Percentiles rank a stretch among this genome's conserved stretches.
Conservation (phyloP, 2,888 invertebrate genomes). For the Caenorhabditis sp. region DNA sequence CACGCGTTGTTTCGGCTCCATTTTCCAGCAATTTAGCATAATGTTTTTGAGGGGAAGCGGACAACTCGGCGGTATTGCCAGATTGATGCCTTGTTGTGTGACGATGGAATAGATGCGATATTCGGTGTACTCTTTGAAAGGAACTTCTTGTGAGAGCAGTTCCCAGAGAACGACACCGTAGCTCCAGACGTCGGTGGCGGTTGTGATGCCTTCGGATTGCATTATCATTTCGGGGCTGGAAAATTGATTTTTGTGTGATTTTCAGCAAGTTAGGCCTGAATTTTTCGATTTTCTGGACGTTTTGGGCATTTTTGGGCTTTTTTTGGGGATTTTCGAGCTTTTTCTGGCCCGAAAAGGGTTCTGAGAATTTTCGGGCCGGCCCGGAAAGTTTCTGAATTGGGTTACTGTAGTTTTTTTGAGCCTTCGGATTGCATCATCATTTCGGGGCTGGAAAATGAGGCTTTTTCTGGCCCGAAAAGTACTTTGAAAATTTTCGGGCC, state of each 20-base stretch:
- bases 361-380: too few relatives aligned
- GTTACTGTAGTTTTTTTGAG: too few relatives aligned
- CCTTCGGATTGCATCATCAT: slow-evolving; percentile 62
- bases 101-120: slow-evolving; percentile 63
- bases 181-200: slow-evolving; percentile 65
- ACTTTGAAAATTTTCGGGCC: too few relatives aligned
- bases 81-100: slow-evolving; percentile 56
- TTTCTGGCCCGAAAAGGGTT: too few relatives aligned
- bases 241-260: slow-evolving; percentile 3
- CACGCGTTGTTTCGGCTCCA: slow-evolving; percentile 53
- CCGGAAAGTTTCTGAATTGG: too few relatives aligned
- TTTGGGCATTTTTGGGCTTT: too few relatives aligned
- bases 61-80: slow-evolving; percentile 61
- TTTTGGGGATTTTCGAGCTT: too few relatives aligned
- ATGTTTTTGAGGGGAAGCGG: slow-evolving; percentile 56
- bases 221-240: slow-evolving; percentile 63
- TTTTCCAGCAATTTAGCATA: slow-evolving; percentile 60
- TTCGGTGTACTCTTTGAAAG: slow-evolving; percentile 55
- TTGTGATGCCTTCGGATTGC: slow-evolving; percentile 60
- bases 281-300: too few relatives aligned
- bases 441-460: slow-evolving; percentile 52
- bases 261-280: too few relatives aligned
- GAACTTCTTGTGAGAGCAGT: slow-evolving; percentile 57
- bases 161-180: slow-evolving; percentile 66
- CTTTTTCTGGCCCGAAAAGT: too few relatives aligned